Base-by-base conservation (phyloP, 2,888 invertebrate species). In the Melolontha melolontha region DNA sequence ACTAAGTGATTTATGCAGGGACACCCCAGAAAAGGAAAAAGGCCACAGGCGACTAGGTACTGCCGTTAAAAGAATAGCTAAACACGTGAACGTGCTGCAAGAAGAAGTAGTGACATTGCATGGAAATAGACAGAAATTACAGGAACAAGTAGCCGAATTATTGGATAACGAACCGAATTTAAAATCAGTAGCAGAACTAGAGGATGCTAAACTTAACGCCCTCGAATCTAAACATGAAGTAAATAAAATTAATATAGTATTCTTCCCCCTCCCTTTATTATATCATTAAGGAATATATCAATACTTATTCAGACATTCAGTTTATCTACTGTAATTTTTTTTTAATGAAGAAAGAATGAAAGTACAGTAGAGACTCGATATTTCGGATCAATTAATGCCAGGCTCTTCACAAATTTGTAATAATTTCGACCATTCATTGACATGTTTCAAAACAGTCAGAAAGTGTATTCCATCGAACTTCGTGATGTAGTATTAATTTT, bases 1-100 rank as follows among this genome's bases (percentile, higher is more conserved):
- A 47, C 52, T 82, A 50, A 81, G 80, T 64, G 77, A 70, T 64
- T 70, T 81, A n/a, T 77, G 76, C 40, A 66, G 67, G 0, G 74
- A 76, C 29, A 75, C 74, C 5, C 72, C 77, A 1, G 79, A 79
- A 41, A 79, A 76, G 50, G 71, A 72, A 27, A 76, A 78, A 14
- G 75, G 76, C 1, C 79, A 77, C 55, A 71, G 74, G 29, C 75
- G 77, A 54, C 59, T 81, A 39, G 73, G 71, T n/a, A 74, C 77
- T 17, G 74, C 75, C 1, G 71, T 81, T 8, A 72, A 75, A n/a
- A 72, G 80, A 11, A 76, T 77, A 51, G 74, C 78, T 41, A 75
- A 73, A 39, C 79, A 80, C 70, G 66, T 59, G 71, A 73, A 66
- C 12, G 75, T 74, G 2, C 71, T 76, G 1, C 73, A 75, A 12